Conservation (phyloP, 1,140 invertebrate species). For the Protaetia brevitarsis region DNA sequence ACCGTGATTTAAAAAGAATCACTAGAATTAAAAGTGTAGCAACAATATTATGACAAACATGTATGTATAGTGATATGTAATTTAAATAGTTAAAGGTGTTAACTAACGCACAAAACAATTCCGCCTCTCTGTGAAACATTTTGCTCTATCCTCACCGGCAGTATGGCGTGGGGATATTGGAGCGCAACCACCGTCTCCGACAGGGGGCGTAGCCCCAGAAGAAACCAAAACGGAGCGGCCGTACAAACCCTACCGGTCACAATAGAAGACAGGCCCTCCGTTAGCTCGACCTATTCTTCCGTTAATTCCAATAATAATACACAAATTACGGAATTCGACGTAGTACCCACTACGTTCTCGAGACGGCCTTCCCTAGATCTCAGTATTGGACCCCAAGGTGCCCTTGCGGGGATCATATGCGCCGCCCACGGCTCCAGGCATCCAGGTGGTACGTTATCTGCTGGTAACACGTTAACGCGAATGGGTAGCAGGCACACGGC, state of each 20-base stretch:
- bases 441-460: conserved; percentile 45
- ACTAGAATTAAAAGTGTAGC: neutral
- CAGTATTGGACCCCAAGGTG: conserved; percentile 41
- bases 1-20: too few species aligned
- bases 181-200: conserved; percentile 79
- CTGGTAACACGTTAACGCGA: conserved; percentile 49
- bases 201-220: conserved; percentile 74
- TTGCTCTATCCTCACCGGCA: conserved; percentile 12
- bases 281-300: conserved; percentile 36
- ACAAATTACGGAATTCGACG: conserved; percentile 29
- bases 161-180: conserved; percentile 88
- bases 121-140: conserved; percentile 6
- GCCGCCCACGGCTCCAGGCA: conserved; percentile 40
- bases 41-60: neutral
- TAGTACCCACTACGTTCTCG: conserved; percentile 36
- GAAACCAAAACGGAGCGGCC: conserved; percentile 61
- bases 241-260: conserved; percentile 33
- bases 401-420: conserved; percentile 43
- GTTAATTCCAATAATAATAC: conserved; percentile 37
- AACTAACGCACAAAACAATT: conserved; percentile 14
- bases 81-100: conserved; percentile 3
- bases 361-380: conserved; percentile 53
- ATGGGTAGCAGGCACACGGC: conserved; percentile 49
- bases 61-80: neutral
- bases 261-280: conserved; percentile 37